Percentiles rank a stretch among this genome's conserved stretches.
Conservation (phyloP, 1,140 invertebrate genomes). For the Atta colombica region DNA sequence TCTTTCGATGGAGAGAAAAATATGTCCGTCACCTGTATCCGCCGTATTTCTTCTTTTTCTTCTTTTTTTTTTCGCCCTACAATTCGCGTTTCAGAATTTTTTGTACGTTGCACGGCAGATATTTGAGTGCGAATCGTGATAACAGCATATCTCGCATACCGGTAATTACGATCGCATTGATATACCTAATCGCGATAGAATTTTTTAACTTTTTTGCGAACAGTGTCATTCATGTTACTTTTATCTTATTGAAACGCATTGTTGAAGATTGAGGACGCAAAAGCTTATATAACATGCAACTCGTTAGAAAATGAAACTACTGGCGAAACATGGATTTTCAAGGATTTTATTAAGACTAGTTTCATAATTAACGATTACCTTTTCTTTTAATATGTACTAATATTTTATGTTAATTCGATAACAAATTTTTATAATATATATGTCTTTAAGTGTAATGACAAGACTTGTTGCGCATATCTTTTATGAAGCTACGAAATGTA, state of each 20-base stretch:
- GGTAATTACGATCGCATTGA: neutral
- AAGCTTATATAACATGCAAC: neutral
- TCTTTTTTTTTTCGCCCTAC: neutral
- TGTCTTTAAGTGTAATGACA: neutral
- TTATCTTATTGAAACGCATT: neutral
- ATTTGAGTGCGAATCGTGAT: neutral
- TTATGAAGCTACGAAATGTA: conserved; percentile 11
- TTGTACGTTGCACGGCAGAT: neutral
- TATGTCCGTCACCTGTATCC: neutral
- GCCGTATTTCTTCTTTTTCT: neutral
- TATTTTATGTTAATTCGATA: neutral
- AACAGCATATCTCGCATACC: neutral
- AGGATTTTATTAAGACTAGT: neutral
- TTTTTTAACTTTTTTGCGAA: conserved; percentile 15
- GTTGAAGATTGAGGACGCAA: neutral
- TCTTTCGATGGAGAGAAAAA: conserved; percentile 30
- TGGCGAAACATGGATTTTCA: neutral
- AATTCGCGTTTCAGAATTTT: neutral
- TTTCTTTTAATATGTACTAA: neutral
- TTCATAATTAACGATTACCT: neutral
- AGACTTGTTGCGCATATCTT: conserved; percentile 51
- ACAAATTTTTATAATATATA: neutral
- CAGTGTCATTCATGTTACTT: neutral
- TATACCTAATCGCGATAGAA: neutral
- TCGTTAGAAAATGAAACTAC: conserved; percentile 5